A percentile compares a stretch with the other conserved stretches of the same genome.
Evolutionary conservation across 2,113 vertebrate species (phyloP).

Genomic region (Tretioscincus oriximinensis): DNA sequence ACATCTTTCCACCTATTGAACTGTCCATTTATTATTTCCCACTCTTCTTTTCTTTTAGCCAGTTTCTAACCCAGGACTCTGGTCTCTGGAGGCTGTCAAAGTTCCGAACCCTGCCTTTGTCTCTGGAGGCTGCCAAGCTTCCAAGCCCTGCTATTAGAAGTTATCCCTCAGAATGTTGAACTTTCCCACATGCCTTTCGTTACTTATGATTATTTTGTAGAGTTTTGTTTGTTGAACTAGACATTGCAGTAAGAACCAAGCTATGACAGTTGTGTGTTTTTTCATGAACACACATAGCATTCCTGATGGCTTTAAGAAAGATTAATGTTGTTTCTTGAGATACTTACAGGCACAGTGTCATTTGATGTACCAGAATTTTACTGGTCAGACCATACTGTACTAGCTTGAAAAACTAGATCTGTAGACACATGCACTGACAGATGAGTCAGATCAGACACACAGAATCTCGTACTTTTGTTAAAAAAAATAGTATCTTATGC

Average conservation of each 20-base stretch:
- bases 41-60: no score
- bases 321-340: constrained; percentile 32
- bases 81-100: no score
- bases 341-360: constrained; percentile 20
- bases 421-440: constrained; percentile 48
- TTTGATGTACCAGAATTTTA: constrained; percentile 35
- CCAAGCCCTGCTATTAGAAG: no score
- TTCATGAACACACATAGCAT: not conserved
- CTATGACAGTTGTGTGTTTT: not conserved
- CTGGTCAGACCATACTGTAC: constrained; percentile 48
- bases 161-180: no score
- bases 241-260: not conserved
- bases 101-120: no score
- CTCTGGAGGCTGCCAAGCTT: no score
- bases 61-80: no score
- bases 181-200: no score
- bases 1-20: no score
- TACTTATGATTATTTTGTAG: not conserved
- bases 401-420: constrained; percentile 53
- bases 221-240: not conserved
- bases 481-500: constrained; percentile 56
- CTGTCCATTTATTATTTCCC: no score
- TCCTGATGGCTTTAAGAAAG: not conserved
- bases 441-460: constrained; percentile 56
- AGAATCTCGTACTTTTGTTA: constrained; percentile 29